Base-by-base conservation (phyloP, 2,113 vertebrate genomes). In the Thomomys bottae region DNA sequence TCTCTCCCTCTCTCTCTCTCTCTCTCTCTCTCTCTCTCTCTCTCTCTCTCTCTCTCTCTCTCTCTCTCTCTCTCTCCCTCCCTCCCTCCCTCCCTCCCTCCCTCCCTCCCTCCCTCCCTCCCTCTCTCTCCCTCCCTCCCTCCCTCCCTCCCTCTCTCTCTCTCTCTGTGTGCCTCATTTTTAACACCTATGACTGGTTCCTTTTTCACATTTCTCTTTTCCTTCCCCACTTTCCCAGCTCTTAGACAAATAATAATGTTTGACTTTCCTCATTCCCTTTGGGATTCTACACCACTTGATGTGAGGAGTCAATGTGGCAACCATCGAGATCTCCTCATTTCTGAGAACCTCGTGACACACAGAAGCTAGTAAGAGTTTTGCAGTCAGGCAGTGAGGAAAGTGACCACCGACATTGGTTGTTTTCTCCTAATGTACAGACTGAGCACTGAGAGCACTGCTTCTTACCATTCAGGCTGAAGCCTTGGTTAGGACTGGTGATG, bases 381-480 rank as follows among this genome's bases (percentile, higher is more conserved):
- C 23, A 38, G 20, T 45, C 30, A 24, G 28, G 18, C 75, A 30
- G 9, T 10, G 42, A 42, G 18, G 80, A 59, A 72, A 72, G 15
- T 45, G 12, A 87, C 9, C 79, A 84, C 38, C 68, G 23, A 15
- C n/a, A 8, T 38, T 61, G 20, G 32, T 23, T 67, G 17, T 32
- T 24, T 1, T 63, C 45, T 54, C 17, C 15, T 26, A n/a, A 59
- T 10, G 1, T 23, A 84, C 76, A 61, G 88, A 76, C 45, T 5
- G 6, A 8, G 23, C 12, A 68, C 18, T 30, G 36, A 23, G 28
- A 78, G 10, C 49, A n/a, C 23, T 21, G 36, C 14, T 93, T 95
- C 98, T 98, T 98, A 99, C 99, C 99, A 78, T 99, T 98, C 86
- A 99, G 95, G 36, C 94, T 98, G 95, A 99, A 98, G 64, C 96